These are phyloP conservation scores for Intellagama lesueurii DNA, from an alignment of 2,797 vertebrate genomes.

Conservation along the genomic window DNA sequence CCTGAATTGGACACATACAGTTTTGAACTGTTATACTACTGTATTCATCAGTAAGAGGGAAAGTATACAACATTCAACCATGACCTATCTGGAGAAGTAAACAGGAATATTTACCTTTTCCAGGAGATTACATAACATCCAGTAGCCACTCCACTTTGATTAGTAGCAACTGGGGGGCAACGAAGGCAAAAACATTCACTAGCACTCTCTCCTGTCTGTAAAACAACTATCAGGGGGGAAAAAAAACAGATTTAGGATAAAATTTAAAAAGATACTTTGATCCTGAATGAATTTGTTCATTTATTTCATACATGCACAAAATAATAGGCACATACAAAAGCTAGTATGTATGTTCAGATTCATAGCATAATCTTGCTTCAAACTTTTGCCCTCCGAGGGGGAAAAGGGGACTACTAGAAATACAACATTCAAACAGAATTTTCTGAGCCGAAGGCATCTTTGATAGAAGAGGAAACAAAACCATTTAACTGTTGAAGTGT, in stretches of 20 bases:
- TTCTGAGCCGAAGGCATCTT: neutral
- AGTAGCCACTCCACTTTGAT: conserved; percentile 86
- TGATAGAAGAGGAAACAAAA: neutral
- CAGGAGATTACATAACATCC: conserved; percentile 92
- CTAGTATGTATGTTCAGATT: neutral
- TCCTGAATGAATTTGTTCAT: neutral
- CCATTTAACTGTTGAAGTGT: neutral
- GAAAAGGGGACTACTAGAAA: neutral
- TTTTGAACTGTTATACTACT: neutral
- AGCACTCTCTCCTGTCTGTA: conserved; percentile 93
- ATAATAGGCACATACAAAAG: neutral
- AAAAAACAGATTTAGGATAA: conserved; percentile 56
- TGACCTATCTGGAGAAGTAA: neutral
- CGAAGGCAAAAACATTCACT: conserved; percentile 95
- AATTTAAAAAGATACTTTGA: conserved; percentile 26
- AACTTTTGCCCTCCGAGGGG: neutral
- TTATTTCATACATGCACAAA: neutral
- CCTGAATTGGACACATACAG: neutral
- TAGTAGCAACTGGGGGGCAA: conserved; percentile 83
- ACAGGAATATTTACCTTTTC: conserved; percentile 82
- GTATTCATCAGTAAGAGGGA: neutral
- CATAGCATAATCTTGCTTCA: neutral
- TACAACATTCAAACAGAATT: neutral
- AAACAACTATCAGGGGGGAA: conserved; percentile 82
- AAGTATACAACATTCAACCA: neutral